Base-by-base conservation (phyloP, 2,797 vertebrate genomes). In the Microcaecilia unicolor region DNA sequence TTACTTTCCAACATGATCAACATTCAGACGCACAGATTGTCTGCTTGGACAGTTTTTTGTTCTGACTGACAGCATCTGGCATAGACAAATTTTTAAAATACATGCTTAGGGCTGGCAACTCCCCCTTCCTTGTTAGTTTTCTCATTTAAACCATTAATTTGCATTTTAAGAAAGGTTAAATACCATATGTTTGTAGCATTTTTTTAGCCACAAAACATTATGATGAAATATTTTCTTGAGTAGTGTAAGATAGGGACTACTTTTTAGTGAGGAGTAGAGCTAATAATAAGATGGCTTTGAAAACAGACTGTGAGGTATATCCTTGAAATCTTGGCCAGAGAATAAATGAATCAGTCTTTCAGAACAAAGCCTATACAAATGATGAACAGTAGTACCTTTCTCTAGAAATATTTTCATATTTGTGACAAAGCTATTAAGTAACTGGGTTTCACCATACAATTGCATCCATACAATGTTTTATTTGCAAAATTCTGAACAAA, bases 21-120 rank as follows among this genome's bases (percentile, higher is more conserved):
- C 92, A 93, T 93, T 94, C 91, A 92, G 91, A 90, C 84, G 86
- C 90, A 87, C 83, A 88, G 86, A 92, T 89, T 91, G 91, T 92
- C 89, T 90, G 85, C 88, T 89, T 88, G 84, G 85, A 88, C 86
- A 85, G 81, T 81, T 82, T 89, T 83, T 85, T 85, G 80, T 84
- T 89, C 80, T 93, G 91, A 93, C 86, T 96, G 92, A 95, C 93
- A 96, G 91, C 86, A 87, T 88, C 89, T 86, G 83, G 86, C 84
- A 86, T 78, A 81, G 85, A 87, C 81, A 86, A 83, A 84, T 85
- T 83, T n/a, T 80, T 78, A 78, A 83, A 83, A 83, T 80, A 85
- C 79, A 84, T 73, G 75, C 73, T 74, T 82, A 74, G 73, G 76
- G 79, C 74, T 59, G 67, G 79, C 80, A 74, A 72, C 70, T 76